Evolutionary conservation across 30 jellyfish, hydroid and myxozoan species (phyloP).

Genomic region (Chrysaora quinquecirrha): DNA sequence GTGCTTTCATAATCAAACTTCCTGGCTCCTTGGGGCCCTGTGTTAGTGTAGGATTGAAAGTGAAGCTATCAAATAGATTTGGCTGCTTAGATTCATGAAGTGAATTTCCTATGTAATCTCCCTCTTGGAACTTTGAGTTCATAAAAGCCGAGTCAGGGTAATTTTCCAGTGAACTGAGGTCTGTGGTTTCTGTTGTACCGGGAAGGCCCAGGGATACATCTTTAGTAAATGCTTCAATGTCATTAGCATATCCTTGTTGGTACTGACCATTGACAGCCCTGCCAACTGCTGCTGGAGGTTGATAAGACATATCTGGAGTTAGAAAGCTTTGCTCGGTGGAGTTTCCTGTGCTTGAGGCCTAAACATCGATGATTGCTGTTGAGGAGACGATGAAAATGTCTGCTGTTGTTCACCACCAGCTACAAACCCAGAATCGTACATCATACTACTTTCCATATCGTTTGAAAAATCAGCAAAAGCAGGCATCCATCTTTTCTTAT

Average conservation of each 20-base stretch:
- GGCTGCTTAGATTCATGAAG: conserved; percentile 28
- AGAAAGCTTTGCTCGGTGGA: conserved; percentile 70
- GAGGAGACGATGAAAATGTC: conserved; percentile 17
- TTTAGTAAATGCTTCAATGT: conserved; percentile 58
- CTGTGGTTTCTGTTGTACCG: conserved; percentile 11
- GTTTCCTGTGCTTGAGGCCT: conserved; percentile 25
- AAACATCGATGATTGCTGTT: conserved; percentile 11
- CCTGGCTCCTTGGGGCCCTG: background rate
- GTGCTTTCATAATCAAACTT: background rate
- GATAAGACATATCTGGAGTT: conserved; percentile 43
- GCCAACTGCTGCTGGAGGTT: conserved; percentile 30
- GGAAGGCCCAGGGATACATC: conserved; percentile 39
- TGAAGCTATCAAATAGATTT: conserved; percentile 44
- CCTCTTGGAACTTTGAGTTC: conserved; percentile 60
- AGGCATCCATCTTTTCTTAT: conserved; percentile 87
- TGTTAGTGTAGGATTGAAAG: conserved; percentile 36
- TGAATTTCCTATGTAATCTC: conserved; percentile 56
- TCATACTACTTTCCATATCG: conserved; percentile 77
- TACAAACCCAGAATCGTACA: conserved; percentile 67
- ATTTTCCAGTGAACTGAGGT: conserved; percentile 26
- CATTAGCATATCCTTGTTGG: conserved; percentile 52
- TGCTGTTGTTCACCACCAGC: conserved; percentile 47
- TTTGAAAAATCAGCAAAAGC: conserved; percentile 54
- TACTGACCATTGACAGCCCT: conserved; percentile 31
- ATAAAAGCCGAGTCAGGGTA: conserved; percentile 44